phyloP scores from a whole-genome alignment of 2,797 vertebrate genomes.

The Eurystomus glaucurus region DNA sequence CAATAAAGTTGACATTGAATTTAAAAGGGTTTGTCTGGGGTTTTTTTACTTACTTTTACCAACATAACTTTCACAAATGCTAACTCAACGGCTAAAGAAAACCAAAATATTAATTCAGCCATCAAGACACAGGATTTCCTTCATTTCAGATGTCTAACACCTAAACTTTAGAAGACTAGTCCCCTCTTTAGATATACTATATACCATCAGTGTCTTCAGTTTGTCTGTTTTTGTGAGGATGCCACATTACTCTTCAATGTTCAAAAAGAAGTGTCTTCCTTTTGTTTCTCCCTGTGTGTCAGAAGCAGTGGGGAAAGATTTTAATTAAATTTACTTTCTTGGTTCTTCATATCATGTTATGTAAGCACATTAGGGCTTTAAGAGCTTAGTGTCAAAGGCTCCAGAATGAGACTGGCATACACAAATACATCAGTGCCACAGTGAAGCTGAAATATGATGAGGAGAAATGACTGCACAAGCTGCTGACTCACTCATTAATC shows the following conservation, averaged over 20 bases:
- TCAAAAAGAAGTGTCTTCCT: neutral
- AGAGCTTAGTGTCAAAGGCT: conserved; percentile 50
- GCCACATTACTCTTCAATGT: neutral
- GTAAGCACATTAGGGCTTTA: conserved; percentile 51
- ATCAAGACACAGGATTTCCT: neutral
- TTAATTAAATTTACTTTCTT: conserved; percentile 60
- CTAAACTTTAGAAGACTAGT: neutral
- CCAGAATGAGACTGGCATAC: neutral
- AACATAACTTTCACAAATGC: neutral
- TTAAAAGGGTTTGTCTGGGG: neutral
- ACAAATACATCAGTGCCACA: conserved; percentile 13
- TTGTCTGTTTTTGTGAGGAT: neutral
- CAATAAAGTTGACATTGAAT: neutral
- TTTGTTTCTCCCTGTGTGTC: conserved; percentile 1
- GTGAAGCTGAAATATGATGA: neutral
- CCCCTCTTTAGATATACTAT: neutral
- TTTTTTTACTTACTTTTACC: neutral
- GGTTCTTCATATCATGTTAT: conserved; percentile 27
- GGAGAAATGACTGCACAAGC: neutral
- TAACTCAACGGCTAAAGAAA: neutral
- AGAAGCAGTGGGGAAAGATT: neutral
- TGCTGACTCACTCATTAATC: conserved; percentile 45
- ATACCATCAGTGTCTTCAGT: neutral
- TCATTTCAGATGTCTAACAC: neutral
- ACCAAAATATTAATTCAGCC: neutral